Conservation (phyloP, 2,113 vertebrate species). For the Platichthys flesus region DNA sequence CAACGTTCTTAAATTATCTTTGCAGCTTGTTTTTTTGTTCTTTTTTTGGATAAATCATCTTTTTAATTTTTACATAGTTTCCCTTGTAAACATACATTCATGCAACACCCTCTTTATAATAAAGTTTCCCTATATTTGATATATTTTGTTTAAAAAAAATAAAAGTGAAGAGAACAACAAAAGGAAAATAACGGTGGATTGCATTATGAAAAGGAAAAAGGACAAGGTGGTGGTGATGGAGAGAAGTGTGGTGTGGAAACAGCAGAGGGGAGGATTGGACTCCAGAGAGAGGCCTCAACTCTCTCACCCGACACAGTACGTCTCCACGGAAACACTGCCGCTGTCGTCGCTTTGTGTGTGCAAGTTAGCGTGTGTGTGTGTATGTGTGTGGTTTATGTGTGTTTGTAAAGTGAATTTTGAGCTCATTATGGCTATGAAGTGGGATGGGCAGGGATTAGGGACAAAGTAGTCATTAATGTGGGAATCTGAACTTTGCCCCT, state of each 20-base stretch:
- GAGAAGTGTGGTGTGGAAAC: constrained; percentile 36
- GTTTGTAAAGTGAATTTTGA: constrained; percentile 27
- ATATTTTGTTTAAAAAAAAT: constrained; percentile 72
- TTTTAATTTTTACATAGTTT: constrained; percentile 77
- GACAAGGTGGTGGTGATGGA: constrained; percentile 46
- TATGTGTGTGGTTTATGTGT: neutral
- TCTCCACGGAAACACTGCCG: constrained; percentile 54
- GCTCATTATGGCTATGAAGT: constrained; percentile 30
- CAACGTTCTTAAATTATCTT: constrained; percentile 78
- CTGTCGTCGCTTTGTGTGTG: constrained; percentile 8
- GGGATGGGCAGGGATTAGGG: constrained; percentile 46
- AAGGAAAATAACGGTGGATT: constrained; percentile 65
- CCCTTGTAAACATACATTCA: constrained; percentile 89
- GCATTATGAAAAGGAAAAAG: constrained; percentile 36
- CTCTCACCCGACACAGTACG: constrained; percentile 47
- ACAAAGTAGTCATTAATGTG: constrained; percentile 44
- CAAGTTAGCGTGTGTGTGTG: constrained; percentile 19
- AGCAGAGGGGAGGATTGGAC: constrained; percentile 57
- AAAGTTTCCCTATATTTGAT: constrained; percentile 85
- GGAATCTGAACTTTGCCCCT: constrained; percentile 47
- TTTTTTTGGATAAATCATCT: constrained; percentile 76
- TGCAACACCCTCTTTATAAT: constrained; percentile 88
- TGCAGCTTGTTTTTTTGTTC: constrained; percentile 63
- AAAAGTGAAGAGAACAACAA: constrained; percentile 41
- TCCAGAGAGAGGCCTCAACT: constrained; percentile 28